These are phyloP conservation scores for Rhaphigaster nebulosa DNA, from an alignment of 2,888 invertebrate species.

Conservation along the genomic window DNA sequence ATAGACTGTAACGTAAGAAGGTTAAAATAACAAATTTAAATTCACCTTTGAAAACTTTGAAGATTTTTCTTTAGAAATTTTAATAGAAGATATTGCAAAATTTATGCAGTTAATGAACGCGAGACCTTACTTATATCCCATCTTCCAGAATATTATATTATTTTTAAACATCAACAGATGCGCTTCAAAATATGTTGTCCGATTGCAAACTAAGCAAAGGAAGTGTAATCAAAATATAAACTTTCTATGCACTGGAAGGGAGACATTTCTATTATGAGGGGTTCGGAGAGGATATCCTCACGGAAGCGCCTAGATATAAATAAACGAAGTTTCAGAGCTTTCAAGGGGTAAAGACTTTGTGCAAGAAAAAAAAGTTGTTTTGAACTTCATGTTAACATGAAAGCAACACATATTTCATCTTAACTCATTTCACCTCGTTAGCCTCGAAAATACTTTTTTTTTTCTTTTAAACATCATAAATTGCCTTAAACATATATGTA, in stretches of 20 bases:
- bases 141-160: no score
- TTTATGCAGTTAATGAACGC: no score
- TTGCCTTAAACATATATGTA: not conserved
- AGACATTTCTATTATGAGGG: not conserved
- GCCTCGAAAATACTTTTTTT: not conserved
- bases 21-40: no score
- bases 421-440: not conserved
- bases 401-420: conserved; percentile 29
- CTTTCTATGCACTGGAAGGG: not conserved
- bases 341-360: not conserved
- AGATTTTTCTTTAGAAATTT: no score
- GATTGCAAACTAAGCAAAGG: no score
- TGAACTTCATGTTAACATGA: conserved; percentile 11
- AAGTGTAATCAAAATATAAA: no score
- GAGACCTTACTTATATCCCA: no score
- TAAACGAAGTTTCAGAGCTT: conserved; percentile 41
- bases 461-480: not conserved
- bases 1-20: no score
- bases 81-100: no score
- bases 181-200: no score
- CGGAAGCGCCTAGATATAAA: not conserved
- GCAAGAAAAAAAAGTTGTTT: not conserved
- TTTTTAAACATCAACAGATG: no score
- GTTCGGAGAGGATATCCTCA: not conserved
- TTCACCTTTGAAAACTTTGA: no score